Evolutionary conservation across 1,140 invertebrate genomes (phyloP), one percentile per base, ranked within the genome.

Genomic region (Nomia melanderi): DNA sequence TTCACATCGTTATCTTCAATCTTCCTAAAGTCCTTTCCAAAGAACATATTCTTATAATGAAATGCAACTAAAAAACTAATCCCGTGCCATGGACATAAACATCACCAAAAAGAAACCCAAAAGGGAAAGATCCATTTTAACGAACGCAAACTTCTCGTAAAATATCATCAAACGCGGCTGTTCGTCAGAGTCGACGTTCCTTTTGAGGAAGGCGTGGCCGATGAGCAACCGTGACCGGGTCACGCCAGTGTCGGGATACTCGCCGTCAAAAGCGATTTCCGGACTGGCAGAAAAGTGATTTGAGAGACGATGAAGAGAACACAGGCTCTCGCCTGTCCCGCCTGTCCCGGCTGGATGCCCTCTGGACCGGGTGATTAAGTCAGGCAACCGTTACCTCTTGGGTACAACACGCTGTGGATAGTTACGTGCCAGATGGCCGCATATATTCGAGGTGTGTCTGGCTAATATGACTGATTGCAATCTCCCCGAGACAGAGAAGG

Each of bases 381-480:
- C 76, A 78, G 77, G 33, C 50, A 77, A 78, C 82, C 84, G 86
- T 87, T 87, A 87, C 47, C 82, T 50, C 47, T n/a, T n/a, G n/a
- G 8, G 20, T n/a, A 50, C 20, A 50, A n/a, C 59, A 57, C 14
- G 60, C 65, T 57, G 67, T 41, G 60, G 44, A 70, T 33, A 70
- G 60, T 56, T 84, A 82, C 74, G 78, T 81, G 79, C 84, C 84
- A 86, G 81, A 88, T 88, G 82, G 78, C 56, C 62, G 60, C 79
- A 80, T 71, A 86, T 78, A 78, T 81, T 71, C 81, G 57, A 86
- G 84, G 85, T 85, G 84, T 86, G 86, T 81, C 86, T 77, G 57
- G 71, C 81, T 86, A 87, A 89, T 88, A 89, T 87, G 87, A 89
- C 85, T 82, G 88, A 89, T 88, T 83, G 83, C 85, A 88, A 88